Evolutionary conservation across 2,797 vertebrate genomes (phyloP).

Genomic region (Oryzias dopingdopingensis): DNA sequence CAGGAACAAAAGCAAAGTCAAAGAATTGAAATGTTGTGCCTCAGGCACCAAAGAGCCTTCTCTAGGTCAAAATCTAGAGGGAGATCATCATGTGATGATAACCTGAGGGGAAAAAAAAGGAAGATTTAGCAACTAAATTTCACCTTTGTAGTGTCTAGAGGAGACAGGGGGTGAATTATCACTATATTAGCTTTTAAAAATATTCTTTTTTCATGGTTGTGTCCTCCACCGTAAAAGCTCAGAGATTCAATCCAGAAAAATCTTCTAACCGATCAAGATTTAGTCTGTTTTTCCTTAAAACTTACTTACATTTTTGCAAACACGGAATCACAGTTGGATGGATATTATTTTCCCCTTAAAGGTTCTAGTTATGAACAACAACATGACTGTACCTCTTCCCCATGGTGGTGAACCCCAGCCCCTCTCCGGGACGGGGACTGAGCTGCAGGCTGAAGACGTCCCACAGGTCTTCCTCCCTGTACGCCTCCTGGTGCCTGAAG

Average conservation of each 20-base stretch:
- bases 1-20: too few relatives aligned
- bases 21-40: too few relatives aligned
- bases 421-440: conserved; percentile 82
- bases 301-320: neutral
- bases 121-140: too few relatives aligned
- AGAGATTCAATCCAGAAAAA: too few relatives aligned
- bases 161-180: too few relatives aligned
- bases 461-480: conserved; percentile 86
- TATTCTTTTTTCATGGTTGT: too few relatives aligned
- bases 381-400: conserved; percentile 85
- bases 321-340: neutral
- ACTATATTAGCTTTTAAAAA: too few relatives aligned
- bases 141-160: too few relatives aligned
- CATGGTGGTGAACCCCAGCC: conserved; percentile 87
- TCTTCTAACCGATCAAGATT: too few relatives aligned
- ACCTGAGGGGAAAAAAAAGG: too few relatives aligned
- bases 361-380: neutral
- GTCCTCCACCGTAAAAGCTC: too few relatives aligned
- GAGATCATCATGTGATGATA: neutral
- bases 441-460: conserved; percentile 88
- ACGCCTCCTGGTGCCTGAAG: conserved; percentile 88
- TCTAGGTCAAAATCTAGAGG: neutral
- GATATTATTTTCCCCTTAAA: neutral
- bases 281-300: too few relatives aligned
- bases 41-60: neutral